Percentiles rank a stretch among this genome's conserved stretches.
phyloP scores from a whole-genome alignment of 1,140 invertebrate species.

The Sarcophaga bullata region DNA sequence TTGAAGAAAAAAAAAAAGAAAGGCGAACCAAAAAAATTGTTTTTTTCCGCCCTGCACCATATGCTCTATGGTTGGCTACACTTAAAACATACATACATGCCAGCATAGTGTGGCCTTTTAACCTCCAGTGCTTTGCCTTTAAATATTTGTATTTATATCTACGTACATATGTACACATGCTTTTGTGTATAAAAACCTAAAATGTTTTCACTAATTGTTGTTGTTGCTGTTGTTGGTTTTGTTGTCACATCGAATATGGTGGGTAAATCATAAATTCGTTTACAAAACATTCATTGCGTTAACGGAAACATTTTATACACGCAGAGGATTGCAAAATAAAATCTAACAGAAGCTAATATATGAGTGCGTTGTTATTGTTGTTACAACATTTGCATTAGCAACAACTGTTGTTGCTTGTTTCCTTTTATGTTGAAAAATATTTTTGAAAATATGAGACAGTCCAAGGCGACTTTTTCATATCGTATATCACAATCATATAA shows the following conservation, averaged over 20 bases:
- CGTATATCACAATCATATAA: too few relatives aligned
- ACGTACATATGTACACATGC: not conserved
- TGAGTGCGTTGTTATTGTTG: slow-evolving; percentile 16
- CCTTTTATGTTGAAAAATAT: not conserved
- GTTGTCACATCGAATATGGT: not conserved
- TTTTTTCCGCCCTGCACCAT: not conserved
- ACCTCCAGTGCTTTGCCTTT: too few relatives aligned
- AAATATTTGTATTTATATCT: not conserved
- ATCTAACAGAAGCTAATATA: slow-evolving; percentile 15
- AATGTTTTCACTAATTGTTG: not conserved
- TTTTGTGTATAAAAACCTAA: not conserved
- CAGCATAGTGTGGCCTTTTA: too few relatives aligned
- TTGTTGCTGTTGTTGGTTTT: not conserved
- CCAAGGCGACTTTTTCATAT: too few relatives aligned
- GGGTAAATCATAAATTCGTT: slow-evolving; percentile 36
- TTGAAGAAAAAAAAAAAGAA: not conserved
- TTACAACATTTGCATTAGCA: slow-evolving; percentile 32
- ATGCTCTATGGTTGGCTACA: not conserved
- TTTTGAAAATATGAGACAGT: too few relatives aligned
- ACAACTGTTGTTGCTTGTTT: slow-evolving; percentile 23
- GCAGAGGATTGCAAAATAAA: not conserved
- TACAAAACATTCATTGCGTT: slow-evolving; percentile 27
- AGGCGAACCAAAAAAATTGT: not conserved
- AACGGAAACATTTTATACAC: slow-evolving; percentile 34
- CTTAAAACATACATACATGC: not conserved